Conservation (phyloP, 2,113 vertebrate genomes). For the Nothocercus nigrocapillus region DNA sequence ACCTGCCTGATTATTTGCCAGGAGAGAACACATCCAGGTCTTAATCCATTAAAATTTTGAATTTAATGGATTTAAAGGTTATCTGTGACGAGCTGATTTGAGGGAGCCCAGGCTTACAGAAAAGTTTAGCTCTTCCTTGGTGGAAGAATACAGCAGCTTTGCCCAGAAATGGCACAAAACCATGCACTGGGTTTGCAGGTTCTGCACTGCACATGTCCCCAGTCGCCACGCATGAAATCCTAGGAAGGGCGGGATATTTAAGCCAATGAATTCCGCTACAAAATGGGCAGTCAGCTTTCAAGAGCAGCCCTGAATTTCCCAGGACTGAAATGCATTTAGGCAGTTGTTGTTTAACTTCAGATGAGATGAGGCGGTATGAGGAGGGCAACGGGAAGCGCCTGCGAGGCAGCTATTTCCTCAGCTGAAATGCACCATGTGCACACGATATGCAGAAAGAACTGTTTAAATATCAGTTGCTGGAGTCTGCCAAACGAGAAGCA, state of each 20-base stretch:
- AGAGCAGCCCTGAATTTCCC: not conserved
- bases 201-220: too few species aligned
- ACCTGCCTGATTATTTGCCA: too few species aligned
- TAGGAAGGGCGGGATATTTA: not conserved
- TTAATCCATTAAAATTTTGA: too few species aligned
- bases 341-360: not conserved
- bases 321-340: not conserved
- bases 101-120: not conserved
- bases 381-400: not conserved
- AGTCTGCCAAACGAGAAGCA: not conserved
- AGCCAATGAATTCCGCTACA: accelerated
- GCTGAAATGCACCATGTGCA: not conserved
- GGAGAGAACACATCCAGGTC: too few species aligned
- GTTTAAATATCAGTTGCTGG: slow-evolving; percentile 4
- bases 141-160: not conserved
- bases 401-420: not conserved
- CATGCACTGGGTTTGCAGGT: not conserved
- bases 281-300: accelerated
- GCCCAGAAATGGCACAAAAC: not conserved
- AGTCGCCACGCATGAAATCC: too few species aligned
- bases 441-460: slow-evolving; percentile 14
- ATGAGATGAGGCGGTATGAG: not conserved
- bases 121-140: not conserved
- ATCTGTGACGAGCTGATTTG: too few species aligned
- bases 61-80: too few species aligned